Evolutionary conservation across 2,888 invertebrate species (phyloP).

Genomic region (Ectropis crepuscularia): DNA sequence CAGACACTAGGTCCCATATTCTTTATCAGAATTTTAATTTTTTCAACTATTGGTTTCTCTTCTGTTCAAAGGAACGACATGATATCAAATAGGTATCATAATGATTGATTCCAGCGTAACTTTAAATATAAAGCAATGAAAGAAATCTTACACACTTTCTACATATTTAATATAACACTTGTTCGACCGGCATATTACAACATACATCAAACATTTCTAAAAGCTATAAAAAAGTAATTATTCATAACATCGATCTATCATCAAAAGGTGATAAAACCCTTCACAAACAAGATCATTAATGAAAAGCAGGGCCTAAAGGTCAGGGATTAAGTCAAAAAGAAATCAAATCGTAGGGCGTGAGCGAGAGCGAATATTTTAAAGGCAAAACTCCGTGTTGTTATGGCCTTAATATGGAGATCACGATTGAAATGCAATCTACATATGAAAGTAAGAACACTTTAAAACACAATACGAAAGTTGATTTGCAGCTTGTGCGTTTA

Average conservation of each 20-base stretch:
- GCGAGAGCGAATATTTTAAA: slow-evolving; percentile 42
- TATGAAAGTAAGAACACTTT: slow-evolving; percentile 34
- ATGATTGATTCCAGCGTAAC: background rate
- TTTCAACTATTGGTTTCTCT: too few species aligned
- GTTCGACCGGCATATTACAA: background rate
- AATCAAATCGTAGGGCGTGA: slow-evolving; percentile 47
- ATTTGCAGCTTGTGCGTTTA: slow-evolving; percentile 17
- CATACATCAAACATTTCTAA: background rate
- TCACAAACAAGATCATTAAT: slow-evolving; percentile 24
- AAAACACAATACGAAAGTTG: slow-evolving; percentile 30
- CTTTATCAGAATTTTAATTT: too few species aligned
- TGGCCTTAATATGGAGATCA: slow-evolving; percentile 35
- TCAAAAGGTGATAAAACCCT: background rate
- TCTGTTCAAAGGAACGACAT: background rate
- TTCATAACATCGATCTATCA: background rate
- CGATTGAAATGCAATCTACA: slow-evolving; percentile 31
- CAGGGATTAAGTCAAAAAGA: slow-evolving; percentile 44
- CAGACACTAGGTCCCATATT: too few species aligned
- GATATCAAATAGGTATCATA: background rate
- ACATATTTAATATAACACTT: background rate
- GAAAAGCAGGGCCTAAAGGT: slow-evolving; percentile 51
- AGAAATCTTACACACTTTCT: too few species aligned
- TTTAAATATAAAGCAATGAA: too few species aligned
- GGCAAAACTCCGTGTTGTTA: slow-evolving; percentile 25
- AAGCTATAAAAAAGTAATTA: background rate